Conservation (phyloP, 2,888 invertebrate genomes). For the Sialis fuliginosa region DNA sequence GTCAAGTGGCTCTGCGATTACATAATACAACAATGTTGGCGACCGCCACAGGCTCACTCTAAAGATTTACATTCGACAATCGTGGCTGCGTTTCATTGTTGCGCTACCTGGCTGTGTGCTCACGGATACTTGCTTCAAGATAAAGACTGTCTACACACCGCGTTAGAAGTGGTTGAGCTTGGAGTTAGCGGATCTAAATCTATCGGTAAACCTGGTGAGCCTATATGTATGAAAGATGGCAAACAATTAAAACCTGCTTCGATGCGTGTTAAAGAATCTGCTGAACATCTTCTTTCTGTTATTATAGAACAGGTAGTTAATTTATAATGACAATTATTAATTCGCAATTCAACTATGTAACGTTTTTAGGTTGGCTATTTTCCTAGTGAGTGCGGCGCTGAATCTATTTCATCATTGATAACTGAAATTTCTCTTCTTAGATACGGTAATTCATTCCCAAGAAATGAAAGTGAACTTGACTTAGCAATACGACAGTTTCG, state of each 20-base stretch:
- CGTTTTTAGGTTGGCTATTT: slow-evolving; percentile 54
- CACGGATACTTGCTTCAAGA: slow-evolving; percentile 82
- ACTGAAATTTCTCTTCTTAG: slow-evolving; percentile 73
- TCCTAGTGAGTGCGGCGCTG: slow-evolving; percentile 67
- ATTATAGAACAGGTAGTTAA: slow-evolving; percentile 66
- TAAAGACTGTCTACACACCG: slow-evolving; percentile 78
- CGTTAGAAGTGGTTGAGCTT: slow-evolving; percentile 91
- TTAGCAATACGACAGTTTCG: slow-evolving; percentile 53
- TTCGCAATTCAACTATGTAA: not conserved
- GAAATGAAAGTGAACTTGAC: slow-evolving; percentile 29
- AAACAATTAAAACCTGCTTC: slow-evolving; percentile 95
- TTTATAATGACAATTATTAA: not conserved
- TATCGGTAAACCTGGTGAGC: slow-evolving; percentile 70
- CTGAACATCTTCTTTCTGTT: slow-evolving; percentile 79
- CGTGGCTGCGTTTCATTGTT: slow-evolving; percentile 81
- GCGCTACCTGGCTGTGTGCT: slow-evolving; percentile 81
- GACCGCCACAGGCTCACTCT: slow-evolving; percentile 85
- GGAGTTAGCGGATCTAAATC: slow-evolving; percentile 94
- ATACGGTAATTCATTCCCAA: slow-evolving; percentile 48
- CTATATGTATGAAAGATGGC: slow-evolving; percentile 83
- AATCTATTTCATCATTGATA: slow-evolving; percentile 68
- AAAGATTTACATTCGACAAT: slow-evolving; percentile 89
- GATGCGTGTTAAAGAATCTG: slow-evolving; percentile 93
- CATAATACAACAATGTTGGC: slow-evolving; percentile 85
- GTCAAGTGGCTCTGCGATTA: slow-evolving; percentile 98